These are phyloP conservation scores for Cheilosia soror DNA, from an alignment of 2,888 invertebrate genomes.

Conservation along the genomic window DNA sequence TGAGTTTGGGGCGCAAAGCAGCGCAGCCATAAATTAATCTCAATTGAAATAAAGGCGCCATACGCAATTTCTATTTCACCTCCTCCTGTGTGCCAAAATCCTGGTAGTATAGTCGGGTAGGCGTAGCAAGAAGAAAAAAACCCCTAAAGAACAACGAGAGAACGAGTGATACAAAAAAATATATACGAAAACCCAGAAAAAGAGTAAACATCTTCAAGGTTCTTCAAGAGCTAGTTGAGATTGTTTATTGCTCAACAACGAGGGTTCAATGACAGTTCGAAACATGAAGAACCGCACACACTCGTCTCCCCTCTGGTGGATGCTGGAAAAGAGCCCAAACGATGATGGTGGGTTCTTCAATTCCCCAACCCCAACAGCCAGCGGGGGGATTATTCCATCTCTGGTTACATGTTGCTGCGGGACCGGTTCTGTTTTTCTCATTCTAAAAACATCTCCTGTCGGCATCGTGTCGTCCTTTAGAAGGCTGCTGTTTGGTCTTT, in stretches of 20 bases:
- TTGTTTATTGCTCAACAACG: slow-evolving; percentile 75
- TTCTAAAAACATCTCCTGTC: slow-evolving; percentile 16
- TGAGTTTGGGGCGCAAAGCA: neutral
- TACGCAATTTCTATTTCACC: slow-evolving; percentile 68
- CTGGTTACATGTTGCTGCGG: slow-evolving; percentile 68
- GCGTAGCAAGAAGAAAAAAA: slow-evolving; percentile 9
- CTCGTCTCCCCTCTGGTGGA: slow-evolving; percentile 32
- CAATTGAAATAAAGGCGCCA: slow-evolving; percentile 75
- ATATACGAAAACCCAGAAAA: slow-evolving; percentile 31
- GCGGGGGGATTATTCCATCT: slow-evolving; percentile 52
- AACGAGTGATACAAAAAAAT: slow-evolving; percentile 6
- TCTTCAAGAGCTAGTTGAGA: slow-evolving; percentile 74
- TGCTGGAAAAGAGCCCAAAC: slow-evolving; percentile 55
- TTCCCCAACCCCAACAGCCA: slow-evolving; percentile 7
- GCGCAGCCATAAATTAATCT: slow-evolving; percentile 70
- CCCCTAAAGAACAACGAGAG: slow-evolving; percentile 12
- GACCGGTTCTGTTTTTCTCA: slow-evolving; percentile 52
- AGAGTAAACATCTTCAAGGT: slow-evolving; percentile 74
- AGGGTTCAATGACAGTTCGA: slow-evolving; percentile 75
- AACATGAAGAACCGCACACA: slow-evolving; percentile 64
- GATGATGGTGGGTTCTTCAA: slow-evolving; percentile 59
- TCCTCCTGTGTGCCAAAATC: slow-evolving; percentile 32
- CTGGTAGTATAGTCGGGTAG: slow-evolving; percentile 4
- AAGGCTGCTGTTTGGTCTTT: slow-evolving; percentile 48
- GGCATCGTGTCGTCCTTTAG: slow-evolving; percentile 65